Evolutionary conservation across 1,140 invertebrate genomes (phyloP).

Genomic region (Euura saliciscinereae): DNA sequence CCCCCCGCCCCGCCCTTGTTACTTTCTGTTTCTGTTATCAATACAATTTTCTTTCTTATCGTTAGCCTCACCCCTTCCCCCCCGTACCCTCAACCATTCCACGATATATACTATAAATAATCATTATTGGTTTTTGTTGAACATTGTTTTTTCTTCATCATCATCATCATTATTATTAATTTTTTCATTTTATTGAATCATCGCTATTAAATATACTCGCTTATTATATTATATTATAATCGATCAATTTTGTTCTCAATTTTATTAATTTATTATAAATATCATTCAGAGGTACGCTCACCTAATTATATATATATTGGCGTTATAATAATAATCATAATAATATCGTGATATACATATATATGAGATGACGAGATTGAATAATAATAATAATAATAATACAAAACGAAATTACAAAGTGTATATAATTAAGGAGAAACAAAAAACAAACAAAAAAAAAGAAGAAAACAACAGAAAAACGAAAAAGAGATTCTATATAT

Average conservation of each 20-base stretch:
- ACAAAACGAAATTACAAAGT: too few relatives aligned
- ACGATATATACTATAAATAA: too few relatives aligned
- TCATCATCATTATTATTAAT: conserved; percentile 6
- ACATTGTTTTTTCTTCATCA: neutral
- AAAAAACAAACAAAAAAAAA: too few relatives aligned
- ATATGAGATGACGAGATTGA: conserved; percentile 8
- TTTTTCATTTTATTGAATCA: conserved; percentile 8
- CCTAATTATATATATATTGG: conserved; percentile 11
- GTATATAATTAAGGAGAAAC: conserved; percentile 13
- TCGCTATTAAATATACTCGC: conserved; percentile 4
- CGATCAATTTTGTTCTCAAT: conserved; percentile 10
- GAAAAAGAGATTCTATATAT: too few relatives aligned
- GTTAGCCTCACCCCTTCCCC: too few relatives aligned
- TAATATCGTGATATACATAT: conserved; percentile 6
- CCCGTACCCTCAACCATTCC: too few relatives aligned
- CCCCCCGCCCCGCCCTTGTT: too few relatives aligned
- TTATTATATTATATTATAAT: conserved; percentile 13
- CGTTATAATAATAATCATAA: neutral
- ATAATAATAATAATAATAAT: neutral
- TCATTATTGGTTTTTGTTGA: too few relatives aligned
- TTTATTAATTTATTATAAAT: conserved; percentile 16
- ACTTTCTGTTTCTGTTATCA: too few relatives aligned
- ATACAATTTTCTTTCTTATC: too few relatives aligned
- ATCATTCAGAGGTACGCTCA: neutral
- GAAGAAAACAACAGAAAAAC: too few relatives aligned